Percentiles rank a stretch among this genome's conserved stretches.
These are phyloP conservation scores for Hirudo medicinalis DNA, from an alignment of 1,140 invertebrate genomes.

Conservation along the genomic window DNA sequence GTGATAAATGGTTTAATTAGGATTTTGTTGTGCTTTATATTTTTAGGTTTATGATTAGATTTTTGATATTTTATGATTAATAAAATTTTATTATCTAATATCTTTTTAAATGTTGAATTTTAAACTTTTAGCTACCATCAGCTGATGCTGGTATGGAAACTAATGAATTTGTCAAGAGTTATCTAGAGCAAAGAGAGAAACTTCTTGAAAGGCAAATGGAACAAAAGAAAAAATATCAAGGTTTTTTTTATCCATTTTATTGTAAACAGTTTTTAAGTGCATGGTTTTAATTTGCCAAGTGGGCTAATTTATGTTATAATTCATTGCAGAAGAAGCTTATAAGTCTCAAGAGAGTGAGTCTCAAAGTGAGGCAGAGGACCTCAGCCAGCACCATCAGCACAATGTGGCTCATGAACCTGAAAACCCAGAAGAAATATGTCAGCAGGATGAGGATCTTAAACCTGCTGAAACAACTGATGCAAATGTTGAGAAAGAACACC, in stretches of 20 bases:
- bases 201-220: constrained; percentile 30
- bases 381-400: background rate
- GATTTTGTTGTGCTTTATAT: background rate
- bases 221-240: constrained; percentile 31
- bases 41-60: background rate
- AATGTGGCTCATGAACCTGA: background rate
- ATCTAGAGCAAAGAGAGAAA: constrained; percentile 33
- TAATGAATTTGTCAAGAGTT: constrained; percentile 37
- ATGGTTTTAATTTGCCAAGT: background rate
- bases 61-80: background rate
- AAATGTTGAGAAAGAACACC: background rate
- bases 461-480: background rate
- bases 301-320: background rate
- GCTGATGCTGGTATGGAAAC: constrained; percentile 29
- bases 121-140: constrained; percentile 21
- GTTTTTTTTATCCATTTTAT: constrained; percentile 24
- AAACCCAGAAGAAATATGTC: background rate
- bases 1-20: background rate
- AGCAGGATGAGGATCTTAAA: background rate
- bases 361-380: constrained; percentile 14
- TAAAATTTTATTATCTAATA: background rate
- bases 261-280: background rate
- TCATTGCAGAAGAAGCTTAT: constrained; percentile 6
- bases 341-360: constrained; percentile 18
- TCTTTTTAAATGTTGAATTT: background rate